A percentile compares a stretch with the other conserved stretches of the same genome.
Evolutionary conservation across 2,113 vertebrate genomes (phyloP).

Genomic region (Osmerus mordax): DNA sequence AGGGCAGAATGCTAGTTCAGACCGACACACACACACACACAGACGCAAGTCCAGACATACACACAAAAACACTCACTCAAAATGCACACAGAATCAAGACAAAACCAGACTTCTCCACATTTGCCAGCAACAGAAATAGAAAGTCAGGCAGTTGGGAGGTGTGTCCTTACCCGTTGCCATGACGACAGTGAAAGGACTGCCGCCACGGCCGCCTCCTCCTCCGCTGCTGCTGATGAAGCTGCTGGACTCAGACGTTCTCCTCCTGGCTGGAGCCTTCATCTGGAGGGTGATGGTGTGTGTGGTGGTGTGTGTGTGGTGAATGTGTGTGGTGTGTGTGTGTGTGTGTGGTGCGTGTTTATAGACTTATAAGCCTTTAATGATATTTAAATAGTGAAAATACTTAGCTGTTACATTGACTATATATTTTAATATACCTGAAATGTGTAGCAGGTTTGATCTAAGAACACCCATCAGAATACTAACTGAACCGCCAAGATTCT

Average conservation of each 20-base stretch:
- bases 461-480: too few relatives aligned
- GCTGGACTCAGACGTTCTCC: constrained; percentile 83
- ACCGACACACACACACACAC: neutral
- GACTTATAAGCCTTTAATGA: too few relatives aligned
- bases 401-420: too few relatives aligned
- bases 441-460: too few relatives aligned
- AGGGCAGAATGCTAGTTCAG: neutral
- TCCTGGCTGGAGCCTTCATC: constrained; percentile 71
- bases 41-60: neutral
- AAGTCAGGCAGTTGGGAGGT: neutral
- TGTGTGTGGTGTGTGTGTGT: too few relatives aligned
- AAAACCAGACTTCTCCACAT: too few relatives aligned
- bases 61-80: neutral
- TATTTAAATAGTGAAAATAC: too few relatives aligned
- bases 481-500: neutral
- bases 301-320: too few relatives aligned
- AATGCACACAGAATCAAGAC: neutral
- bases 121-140: too few relatives aligned
- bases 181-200: constrained; percentile 41
- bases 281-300: constrained; percentile 39
- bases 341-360: too few relatives aligned
- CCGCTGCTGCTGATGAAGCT: constrained; percentile 65
- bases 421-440: too few relatives aligned
- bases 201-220: constrained; percentile 40
- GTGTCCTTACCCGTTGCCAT: constrained; percentile 52